phyloP scores from a whole-genome alignment of 2,888 invertebrate genomes.

The Aleiodes testaceus region DNA sequence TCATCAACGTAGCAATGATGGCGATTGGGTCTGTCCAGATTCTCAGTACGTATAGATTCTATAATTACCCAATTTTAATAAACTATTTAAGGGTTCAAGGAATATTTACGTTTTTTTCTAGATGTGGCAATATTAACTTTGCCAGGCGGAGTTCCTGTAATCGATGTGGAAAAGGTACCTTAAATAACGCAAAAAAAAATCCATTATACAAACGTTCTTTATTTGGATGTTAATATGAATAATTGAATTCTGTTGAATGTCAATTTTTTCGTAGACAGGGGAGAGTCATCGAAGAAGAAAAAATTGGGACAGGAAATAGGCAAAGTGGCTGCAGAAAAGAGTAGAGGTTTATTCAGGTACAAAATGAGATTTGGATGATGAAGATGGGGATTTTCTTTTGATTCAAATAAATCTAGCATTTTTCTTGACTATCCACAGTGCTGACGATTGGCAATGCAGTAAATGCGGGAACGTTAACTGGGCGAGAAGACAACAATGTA shows the following conservation, averaged over 20 bases:
- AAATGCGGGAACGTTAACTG: conserved; percentile 99
- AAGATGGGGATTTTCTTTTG: no score
- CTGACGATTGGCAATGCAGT: conserved; percentile 99
- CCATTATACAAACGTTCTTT: conserved; percentile 2
- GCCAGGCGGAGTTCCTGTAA: conserved; percentile 92
- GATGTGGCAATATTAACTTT: conserved; percentile 96
- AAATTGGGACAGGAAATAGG: conserved; percentile 97
- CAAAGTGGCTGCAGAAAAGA: conserved; percentile 98
- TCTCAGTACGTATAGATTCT: conserved; percentile 63
- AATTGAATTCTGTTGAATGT: conserved; percentile 29
- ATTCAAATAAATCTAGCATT: no score
- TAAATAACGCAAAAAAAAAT: conserved; percentile 39
- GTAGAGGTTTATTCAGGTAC: conserved; percentile 86
- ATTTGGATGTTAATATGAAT: conserved; percentile 22
- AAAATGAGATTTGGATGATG: no score
- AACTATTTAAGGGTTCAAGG: conserved; percentile 8
- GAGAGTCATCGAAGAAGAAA: conserved; percentile 79
- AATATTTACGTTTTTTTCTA: no score
- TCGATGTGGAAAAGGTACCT: conserved; percentile 86
- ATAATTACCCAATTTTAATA: conserved; percentile 8
- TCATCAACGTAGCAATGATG: conserved; percentile 64
- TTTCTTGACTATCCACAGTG: conserved; percentile 75
- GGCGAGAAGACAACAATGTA: conserved; percentile 96
- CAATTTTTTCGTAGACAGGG: conserved; percentile 68
- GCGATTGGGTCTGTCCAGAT: conserved; percentile 70